phyloP scores from a whole-genome alignment of 2,888 invertebrate genomes.

The Drosophila algonquin region DNA sequence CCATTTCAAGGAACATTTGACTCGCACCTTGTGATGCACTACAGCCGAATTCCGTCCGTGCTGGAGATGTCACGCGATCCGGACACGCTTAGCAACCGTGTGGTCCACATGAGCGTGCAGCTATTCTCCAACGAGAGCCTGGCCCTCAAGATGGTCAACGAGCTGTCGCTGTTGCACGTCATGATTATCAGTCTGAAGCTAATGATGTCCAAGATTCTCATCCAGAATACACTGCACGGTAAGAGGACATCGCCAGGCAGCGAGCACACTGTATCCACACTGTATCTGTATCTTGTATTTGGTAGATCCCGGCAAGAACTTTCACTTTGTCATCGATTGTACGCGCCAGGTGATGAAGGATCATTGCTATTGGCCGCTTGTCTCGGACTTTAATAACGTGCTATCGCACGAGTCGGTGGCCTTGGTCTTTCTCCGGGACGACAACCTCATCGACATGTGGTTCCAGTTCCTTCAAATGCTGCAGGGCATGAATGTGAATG shows the following conservation, averaged over 20 bases:
- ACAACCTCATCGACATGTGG: slow-evolving; percentile 97
- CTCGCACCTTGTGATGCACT: slow-evolving; percentile 97
- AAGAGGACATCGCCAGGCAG: slow-evolving; percentile 57
- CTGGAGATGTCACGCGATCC: slow-evolving; percentile 93
- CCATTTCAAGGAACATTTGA: slow-evolving; percentile 91
- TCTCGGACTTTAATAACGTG: slow-evolving; percentile 98
- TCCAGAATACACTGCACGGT: slow-evolving; percentile 94
- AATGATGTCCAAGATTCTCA: slow-evolving; percentile 96
- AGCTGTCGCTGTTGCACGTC: slow-evolving; percentile 94
- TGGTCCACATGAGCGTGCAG: slow-evolving; percentile 98
- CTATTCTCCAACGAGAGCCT: slow-evolving; percentile 97
- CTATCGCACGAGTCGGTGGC: slow-evolving; percentile 96
- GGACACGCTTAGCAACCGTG: slow-evolving; percentile 96
- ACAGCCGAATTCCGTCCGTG: slow-evolving; percentile 96
- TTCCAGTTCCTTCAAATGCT: slow-evolving; percentile 96
- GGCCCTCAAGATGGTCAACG: slow-evolving; percentile 95
- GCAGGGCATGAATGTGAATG: slow-evolving; percentile 99
- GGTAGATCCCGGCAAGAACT: slow-evolving; percentile 90
- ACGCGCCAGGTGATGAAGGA: slow-evolving; percentile 96
- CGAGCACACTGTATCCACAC: not conserved
- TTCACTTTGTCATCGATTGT: slow-evolving; percentile 96
- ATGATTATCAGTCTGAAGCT: slow-evolving; percentile 95
- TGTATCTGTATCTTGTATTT: not conserved
- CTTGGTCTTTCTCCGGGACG: slow-evolving; percentile 93
- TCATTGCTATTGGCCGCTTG: slow-evolving; percentile 99